Base-by-base conservation (phyloP, 1,140 invertebrate species). In the Adoxophyes honmai region DNA sequence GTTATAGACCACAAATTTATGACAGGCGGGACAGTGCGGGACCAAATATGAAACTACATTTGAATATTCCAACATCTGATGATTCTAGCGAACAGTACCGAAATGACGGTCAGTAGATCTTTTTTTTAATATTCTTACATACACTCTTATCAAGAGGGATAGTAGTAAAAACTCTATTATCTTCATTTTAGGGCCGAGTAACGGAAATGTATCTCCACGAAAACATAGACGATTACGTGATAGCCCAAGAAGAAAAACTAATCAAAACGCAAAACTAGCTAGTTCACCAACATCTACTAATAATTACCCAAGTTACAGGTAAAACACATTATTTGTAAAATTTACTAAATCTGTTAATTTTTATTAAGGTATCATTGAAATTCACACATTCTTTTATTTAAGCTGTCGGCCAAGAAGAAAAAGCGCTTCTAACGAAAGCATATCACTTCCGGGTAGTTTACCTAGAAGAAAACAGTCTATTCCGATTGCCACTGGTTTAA, bases 191-290 rank as follows among this genome's bases (percentile, higher is more conserved):
- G 78, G 73, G 34, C 56, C 68, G n/a, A 75, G 73, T 18, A 89
- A 89, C 57, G 89, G 89, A 37, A 89, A 84, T 51, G 62, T 89
- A 57, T 90, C 89, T 21, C 89, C 89, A 57, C 90, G 86, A 69
- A 92, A 92, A 78, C 90, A 91, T 56, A 91, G 93, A 70, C 91
- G 93, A 54, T 87, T 91, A 6, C 87, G 93, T 57, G 93, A 94
- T 39, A 93, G 91, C 67, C 92, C 92, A 0, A 81, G 93, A 67
- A 90, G 92, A 67, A 94, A 94, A 81, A 91, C 91, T 4, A 84
- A 90, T 38, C 78, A 87, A 56, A 85, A 75, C 66, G 73, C 75
- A 4, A 80, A 73, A 60, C 67, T 59, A 55, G 75, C 81, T 4
- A 90, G 89, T 70, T 91, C 90, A 57, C 90, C 91, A 8, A 88